A percentile compares a stretch with the other conserved stretches of the same genome.
These are phyloP conservation scores for Channa maculata DNA, from an alignment of 2,113 vertebrate species.

Conservation along the genomic window DNA sequence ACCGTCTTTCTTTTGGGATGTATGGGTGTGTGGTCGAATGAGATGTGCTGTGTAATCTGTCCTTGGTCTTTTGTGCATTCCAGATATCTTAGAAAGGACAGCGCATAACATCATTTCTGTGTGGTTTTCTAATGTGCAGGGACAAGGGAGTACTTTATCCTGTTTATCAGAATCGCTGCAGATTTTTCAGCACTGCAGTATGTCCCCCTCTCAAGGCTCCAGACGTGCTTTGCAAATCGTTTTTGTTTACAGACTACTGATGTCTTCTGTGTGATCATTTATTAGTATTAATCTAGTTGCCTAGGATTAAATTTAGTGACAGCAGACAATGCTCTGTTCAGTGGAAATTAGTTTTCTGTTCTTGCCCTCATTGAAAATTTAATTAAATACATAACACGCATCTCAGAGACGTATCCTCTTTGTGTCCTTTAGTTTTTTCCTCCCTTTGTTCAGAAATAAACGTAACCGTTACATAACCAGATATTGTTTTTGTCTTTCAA, in stretches of 20 bases:
- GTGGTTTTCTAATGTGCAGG: not conserved
- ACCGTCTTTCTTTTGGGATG: conserved; percentile 58
- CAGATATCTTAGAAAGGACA: conserved; percentile 2
- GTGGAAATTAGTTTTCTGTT: conserved; percentile 25
- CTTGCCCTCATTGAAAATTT: conserved; percentile 4
- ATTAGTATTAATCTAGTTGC: not conserved
- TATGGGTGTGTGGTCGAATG: conserved; percentile 43
- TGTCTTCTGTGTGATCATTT: conserved; percentile 2
- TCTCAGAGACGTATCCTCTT: not conserved
- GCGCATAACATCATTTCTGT: not conserved
- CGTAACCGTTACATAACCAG: conserved; percentile 12
- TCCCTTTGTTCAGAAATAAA: conserved; percentile 1
- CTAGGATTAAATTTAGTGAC: not conserved
- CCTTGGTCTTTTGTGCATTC: not conserved
- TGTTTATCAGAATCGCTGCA: not conserved
- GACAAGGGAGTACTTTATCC: not conserved
- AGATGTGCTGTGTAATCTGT: conserved; percentile 44
- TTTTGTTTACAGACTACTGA: conserved; percentile 8
- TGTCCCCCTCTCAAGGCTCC: no score
- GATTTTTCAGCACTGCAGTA: conserved; percentile 1
- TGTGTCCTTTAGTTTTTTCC: not conserved
- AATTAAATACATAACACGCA: conserved; percentile 14
- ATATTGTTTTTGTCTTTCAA: not conserved
- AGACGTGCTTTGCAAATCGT: not conserved
- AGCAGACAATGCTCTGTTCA: conserved; percentile 6